Evolutionary conservation across 2,113 vertebrate genomes (phyloP).

Genomic region (Scopus umbretta): DNA sequence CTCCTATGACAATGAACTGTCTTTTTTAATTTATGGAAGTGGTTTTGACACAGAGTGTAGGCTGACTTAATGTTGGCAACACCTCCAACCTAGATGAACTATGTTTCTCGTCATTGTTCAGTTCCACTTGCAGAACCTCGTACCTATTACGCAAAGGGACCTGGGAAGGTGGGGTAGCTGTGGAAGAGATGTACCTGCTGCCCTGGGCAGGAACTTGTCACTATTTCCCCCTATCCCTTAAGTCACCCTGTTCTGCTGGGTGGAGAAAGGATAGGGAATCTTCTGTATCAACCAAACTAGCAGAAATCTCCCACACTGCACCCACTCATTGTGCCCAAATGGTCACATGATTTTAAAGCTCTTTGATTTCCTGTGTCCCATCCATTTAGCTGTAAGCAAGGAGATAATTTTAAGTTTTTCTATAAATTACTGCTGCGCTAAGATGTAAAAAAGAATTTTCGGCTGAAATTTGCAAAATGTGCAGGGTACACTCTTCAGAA

Average conservation of each 20-base stretch:
- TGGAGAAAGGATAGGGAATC: background rate
- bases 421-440: background rate
- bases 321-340: background rate
- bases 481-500: background rate
- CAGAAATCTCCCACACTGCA: background rate
- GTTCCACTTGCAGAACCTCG: background rate
- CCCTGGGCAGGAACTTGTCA: background rate
- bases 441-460: background rate
- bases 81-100: background rate
- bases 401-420: background rate
- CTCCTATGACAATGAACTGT: background rate
- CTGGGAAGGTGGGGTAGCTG: background rate
- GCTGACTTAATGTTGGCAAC: background rate
- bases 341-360: background rate
- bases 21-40: background rate
- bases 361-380: background rate
- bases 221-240: background rate
- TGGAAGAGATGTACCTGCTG: background rate
- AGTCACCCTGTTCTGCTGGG: accelerated
- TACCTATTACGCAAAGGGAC: background rate
- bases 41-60: background rate
- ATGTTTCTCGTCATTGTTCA: accelerated
- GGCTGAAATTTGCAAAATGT: background rate
- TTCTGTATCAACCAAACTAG: background rate
- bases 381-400: background rate